A percentile compares a stretch with the other conserved stretches of the same genome.
phyloP scores from a whole-genome alignment of 2,888 invertebrate genomes.

The Tetragonula carbonaria region DNA sequence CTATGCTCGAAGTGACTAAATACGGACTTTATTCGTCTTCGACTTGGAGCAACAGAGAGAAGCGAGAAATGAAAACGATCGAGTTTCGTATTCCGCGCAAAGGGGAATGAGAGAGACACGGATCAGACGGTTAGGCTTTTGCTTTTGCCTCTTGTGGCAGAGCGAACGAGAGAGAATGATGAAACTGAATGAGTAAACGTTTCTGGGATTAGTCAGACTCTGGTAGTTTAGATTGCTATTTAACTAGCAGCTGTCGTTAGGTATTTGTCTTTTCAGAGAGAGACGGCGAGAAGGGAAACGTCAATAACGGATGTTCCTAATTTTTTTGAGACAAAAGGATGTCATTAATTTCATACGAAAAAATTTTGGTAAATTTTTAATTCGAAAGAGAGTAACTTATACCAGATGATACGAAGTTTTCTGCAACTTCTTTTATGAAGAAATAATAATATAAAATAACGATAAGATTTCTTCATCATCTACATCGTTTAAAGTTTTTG shows the following conservation, averaged over 20 bases:
- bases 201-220: constrained; percentile 29
- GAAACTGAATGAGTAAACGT: constrained; percentile 29
- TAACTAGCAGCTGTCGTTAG: background rate
- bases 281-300: too few relatives aligned
- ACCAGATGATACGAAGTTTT: too few relatives aligned
- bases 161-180: constrained; percentile 22
- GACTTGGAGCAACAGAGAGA: background rate
- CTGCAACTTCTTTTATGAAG: too few relatives aligned
- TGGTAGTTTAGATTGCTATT: constrained; percentile 22
- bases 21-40: too few relatives aligned
- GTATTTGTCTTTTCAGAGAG: background rate
- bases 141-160: constrained; percentile 14
- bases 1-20: too few relatives aligned
- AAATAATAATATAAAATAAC: too few relatives aligned
- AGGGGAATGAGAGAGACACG: background rate
- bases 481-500: too few relatives aligned
- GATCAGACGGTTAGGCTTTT: constrained; percentile 20
- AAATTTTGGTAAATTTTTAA: too few relatives aligned
- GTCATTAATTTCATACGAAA: background rate
- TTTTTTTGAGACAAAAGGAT: background rate
- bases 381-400: too few relatives aligned
- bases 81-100: background rate
- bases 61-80: background rate
- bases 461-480: too few relatives aligned
- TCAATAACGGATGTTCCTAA: background rate